Evolutionary conservation across 2,797 vertebrate genomes (phyloP).

Genomic region (Mormyrops attenuatus): DNA sequence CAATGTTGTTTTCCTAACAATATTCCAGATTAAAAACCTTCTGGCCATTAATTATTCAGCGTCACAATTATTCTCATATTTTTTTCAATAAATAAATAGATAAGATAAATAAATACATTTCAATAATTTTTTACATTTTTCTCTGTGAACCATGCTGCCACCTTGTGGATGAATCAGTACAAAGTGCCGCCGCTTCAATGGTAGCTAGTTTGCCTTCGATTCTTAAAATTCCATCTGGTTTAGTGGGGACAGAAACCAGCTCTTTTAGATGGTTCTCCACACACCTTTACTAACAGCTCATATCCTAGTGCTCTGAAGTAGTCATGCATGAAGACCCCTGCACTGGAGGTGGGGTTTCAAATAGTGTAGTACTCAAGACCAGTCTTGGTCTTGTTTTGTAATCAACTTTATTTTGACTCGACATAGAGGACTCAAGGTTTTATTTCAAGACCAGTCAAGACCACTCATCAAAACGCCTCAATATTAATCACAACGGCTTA

Average conservation of each 20-base stretch:
- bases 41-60: background rate
- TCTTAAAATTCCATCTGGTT: background rate
- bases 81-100: background rate
- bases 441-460: background rate
- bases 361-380: background rate
- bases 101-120: no score
- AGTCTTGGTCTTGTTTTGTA: background rate
- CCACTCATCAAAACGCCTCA: background rate
- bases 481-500: background rate
- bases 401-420: background rate
- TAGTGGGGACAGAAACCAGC: background rate
- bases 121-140: no score
- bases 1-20: background rate
- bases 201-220: background rate
- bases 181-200: background rate
- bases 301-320: background rate
- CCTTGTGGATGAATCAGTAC: constrained; percentile 15
- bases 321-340: background rate
- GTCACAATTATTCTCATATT: background rate
- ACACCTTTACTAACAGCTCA: background rate
- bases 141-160: background rate
- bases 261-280: background rate
- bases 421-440: background rate
- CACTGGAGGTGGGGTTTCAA: background rate
- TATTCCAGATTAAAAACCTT: background rate